A percentile compares a stretch with the other conserved stretches of the same genome.
Evolutionary conservation across 2,888 invertebrate genomes (phyloP).

Genomic region (Therioaphis trifolii): DNA sequence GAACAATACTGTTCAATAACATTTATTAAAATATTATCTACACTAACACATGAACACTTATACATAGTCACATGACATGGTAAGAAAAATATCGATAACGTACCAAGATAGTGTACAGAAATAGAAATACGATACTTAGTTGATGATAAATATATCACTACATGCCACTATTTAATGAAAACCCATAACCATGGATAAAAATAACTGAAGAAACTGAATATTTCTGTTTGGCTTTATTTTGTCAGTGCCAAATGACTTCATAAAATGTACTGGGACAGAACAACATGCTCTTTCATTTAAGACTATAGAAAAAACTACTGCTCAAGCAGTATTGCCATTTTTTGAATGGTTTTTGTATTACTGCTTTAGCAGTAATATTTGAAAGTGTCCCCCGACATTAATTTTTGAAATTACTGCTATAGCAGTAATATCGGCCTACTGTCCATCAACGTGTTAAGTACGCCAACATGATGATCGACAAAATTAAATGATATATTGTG

Average conservation of each 20-base stretch:
- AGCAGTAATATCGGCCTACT: too few species aligned
- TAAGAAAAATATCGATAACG: too few species aligned
- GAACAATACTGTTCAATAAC: background rate
- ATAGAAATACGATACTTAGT: background rate
- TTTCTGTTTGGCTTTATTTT: background rate
- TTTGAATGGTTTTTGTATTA: background rate
- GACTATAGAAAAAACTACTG: background rate
- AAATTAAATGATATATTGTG: too few species aligned
- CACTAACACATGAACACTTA: too few species aligned
- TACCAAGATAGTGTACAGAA: too few species aligned
- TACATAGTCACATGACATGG: too few species aligned
- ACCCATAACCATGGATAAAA: too few species aligned
- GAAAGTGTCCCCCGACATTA: background rate
- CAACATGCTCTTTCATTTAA: background rate
- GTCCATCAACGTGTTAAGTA: background rate
- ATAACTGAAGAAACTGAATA: background rate
- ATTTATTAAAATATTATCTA: constrained; percentile 1
- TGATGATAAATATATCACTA: too few species aligned
- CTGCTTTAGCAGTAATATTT: constrained; percentile 1
- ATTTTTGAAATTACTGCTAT: constrained; percentile 4
- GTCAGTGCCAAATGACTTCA: background rate
- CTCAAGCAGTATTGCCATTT: background rate
- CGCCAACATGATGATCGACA: too few species aligned
- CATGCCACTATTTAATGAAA: too few species aligned
- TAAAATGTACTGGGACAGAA: background rate